Evolutionary conservation across 2,113 vertebrate species (phyloP).

Genomic region (Conger conger): DNA sequence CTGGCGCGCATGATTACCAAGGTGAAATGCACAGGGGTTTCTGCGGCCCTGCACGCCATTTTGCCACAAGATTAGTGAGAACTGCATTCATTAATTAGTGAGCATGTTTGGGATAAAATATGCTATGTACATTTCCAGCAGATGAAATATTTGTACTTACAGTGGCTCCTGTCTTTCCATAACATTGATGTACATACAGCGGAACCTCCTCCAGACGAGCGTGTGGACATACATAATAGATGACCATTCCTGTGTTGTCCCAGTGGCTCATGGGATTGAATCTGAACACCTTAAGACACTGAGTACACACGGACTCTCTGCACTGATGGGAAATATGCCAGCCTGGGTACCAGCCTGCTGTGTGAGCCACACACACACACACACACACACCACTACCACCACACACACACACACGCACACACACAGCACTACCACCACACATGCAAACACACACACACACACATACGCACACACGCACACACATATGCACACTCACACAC

Average conservation of each 20-base stretch:
- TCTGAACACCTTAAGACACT: not conserved
- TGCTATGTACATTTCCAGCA: no score
- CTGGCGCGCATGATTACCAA: not conserved
- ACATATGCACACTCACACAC: not conserved
- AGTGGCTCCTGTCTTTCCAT: not conserved
- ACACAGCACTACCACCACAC: not conserved
- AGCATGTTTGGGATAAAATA: not conserved
- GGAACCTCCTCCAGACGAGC: not conserved
- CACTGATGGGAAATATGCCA: not conserved
- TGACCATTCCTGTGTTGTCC: not conserved
- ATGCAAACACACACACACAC: not conserved
- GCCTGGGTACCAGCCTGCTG: not conserved
- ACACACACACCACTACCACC: not conserved
- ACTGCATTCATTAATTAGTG: not conserved
- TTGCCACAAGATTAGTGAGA: not conserved
- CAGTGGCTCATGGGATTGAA: not conserved
- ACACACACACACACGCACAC: not conserved
- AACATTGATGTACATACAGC: not conserved
- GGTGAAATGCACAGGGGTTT: conserved; percentile 4
- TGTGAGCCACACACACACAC: not conserved
- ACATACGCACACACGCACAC: conserved; percentile 17
- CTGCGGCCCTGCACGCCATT: not conserved
- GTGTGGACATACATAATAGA: not conserved
- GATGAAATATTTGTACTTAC: not conserved
- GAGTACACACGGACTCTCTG: not conserved